Evolutionary conservation across 2,888 invertebrate genomes (phyloP), one percentile per base, ranked within the genome.

Genomic region (Heteromurus nitidus): DNA sequence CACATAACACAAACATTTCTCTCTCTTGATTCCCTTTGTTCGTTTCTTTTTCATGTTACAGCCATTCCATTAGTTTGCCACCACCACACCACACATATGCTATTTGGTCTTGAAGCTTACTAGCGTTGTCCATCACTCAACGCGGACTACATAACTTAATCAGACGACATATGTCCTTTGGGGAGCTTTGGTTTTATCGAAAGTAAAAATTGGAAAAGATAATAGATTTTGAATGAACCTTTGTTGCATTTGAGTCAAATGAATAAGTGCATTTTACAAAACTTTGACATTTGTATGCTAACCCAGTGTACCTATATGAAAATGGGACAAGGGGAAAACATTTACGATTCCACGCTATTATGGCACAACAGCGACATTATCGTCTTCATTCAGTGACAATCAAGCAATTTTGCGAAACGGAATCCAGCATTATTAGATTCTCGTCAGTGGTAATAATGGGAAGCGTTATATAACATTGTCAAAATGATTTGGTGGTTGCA

Each of bases 381-480:
- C 36, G 5, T 36, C 36, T 9, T 5, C 36, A 36, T 36, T 13
- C 36, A 5, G 36, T 13, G 13, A 5, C 36, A 36, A 9, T 5
- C 36, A 36, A 9, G 36, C 36, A 9, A 36, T 36, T 13, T 9
- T 36, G 5, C 5, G 5, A 5, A 36, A 9, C 36, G 36, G 5
- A 13, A 5, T 13, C 5, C 36, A 5, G 13, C 50, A 20, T 50
- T 26, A 55, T 55, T n/a, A n/a, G n/a, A n/a, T n/a, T n/a, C n/a
- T n/a, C 55, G 26, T 55, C 55, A 55, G 2, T 55, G 26, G 9
- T 3, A 53, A 44, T 44, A 44, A n/a, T n/a, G n/a, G n/a, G 44
- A 24, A 55, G 26, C 26, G 55, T 55, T 55, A 55, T 55, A 55
- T 55, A 55, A 55, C 55, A 55, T 24, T 55, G 26, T 55, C 11